Base-by-base conservation (phyloP, 2,797 vertebrate genomes). In the Coilia nasus region DNA sequence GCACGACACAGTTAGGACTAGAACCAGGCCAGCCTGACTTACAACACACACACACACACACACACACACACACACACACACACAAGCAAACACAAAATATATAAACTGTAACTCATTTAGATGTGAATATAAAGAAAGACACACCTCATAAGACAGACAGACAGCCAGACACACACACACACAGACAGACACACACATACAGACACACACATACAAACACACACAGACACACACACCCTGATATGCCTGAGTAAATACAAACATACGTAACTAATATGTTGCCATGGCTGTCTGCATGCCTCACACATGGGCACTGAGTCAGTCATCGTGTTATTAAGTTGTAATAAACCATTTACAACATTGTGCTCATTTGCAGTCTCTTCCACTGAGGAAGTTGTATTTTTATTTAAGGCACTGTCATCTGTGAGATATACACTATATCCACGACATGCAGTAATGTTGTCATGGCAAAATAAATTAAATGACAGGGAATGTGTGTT, bases 1-100 rank as follows among this genome's bases (percentile, higher is more conserved):
- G 80, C 3, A 89, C 93, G 92, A 92, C 93, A 95, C 91, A 93
- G 91, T 94, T 90, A 83, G 85, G 86, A 31, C 75, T 84, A 83
- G 81, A 87, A 89, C 62, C 67, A 87, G 89, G 41, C 87, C 86
- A 31, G 86, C 44, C 44, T 81, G 86, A 89, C 64, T 85, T 62
- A 47, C 83, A 5, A 50, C 71, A 81, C 83, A 87, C 57, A 31
- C 23, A 46, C 28, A 83, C 41, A 83, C 47, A 64, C 62, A 15
- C 56, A 67, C 19, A 59, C 28, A 78, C n/a, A 84, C 41, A 87
- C 83, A 41, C 71, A 41, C 44, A 17, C 19, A 59, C 14, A 44
- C 23, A 41, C 17, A 67, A 6, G 14, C 50, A 54, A 1, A 54
- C 50, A 54, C 2, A n/a, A n/a, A n/a, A n/a, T n/a, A 23, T 2